Conservation (phyloP, 2,888 invertebrate genomes). For the Eristalinus sepulchralis region DNA sequence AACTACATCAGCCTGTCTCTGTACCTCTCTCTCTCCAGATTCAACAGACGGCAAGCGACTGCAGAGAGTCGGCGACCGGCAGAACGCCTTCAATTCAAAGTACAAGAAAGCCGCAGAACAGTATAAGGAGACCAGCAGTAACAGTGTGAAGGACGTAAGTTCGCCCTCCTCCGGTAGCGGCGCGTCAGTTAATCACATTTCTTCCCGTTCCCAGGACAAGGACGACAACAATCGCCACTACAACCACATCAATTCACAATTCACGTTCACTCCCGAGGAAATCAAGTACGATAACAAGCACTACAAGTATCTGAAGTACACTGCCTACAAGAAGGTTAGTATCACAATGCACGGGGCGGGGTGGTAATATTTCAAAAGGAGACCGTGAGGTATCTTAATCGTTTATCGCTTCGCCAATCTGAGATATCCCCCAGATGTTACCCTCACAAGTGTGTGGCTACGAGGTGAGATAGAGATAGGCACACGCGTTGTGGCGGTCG, state of each 20-base stretch:
- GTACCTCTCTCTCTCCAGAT: conserved; percentile 75
- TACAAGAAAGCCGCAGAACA: conserved; percentile 85
- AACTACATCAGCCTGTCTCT: neutral
- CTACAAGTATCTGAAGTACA: conserved; percentile 89
- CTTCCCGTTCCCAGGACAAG: conserved; percentile 76
- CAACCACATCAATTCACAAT: conserved; percentile 82
- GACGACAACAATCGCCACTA: conserved; percentile 81
- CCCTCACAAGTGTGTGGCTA: conserved; percentile 10
- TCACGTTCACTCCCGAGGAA: conserved; percentile 88
- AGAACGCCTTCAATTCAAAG: conserved; percentile 84
- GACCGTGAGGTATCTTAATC: conserved; percentile 61
- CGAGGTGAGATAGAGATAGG: conserved; percentile 41
- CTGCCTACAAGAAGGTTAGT: conserved; percentile 85
- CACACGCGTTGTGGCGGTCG: conserved; percentile 1
- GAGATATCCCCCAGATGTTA: conserved; percentile 16
- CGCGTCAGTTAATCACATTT: neutral
- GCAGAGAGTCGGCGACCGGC: conserved; percentile 84
- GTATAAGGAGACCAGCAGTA: conserved; percentile 78
- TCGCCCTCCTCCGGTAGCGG: neutral
- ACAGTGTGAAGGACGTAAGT: conserved; percentile 80
- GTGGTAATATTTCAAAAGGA: neutral
- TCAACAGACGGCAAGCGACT: conserved; percentile 82
- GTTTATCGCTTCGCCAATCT: conserved; percentile 60
- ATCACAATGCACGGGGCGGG: conserved; percentile 10
- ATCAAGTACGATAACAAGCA: conserved; percentile 90